Evolutionary conservation across 2,888 invertebrate species (phyloP).

Genomic region (Oxyscelio sp.): DNA sequence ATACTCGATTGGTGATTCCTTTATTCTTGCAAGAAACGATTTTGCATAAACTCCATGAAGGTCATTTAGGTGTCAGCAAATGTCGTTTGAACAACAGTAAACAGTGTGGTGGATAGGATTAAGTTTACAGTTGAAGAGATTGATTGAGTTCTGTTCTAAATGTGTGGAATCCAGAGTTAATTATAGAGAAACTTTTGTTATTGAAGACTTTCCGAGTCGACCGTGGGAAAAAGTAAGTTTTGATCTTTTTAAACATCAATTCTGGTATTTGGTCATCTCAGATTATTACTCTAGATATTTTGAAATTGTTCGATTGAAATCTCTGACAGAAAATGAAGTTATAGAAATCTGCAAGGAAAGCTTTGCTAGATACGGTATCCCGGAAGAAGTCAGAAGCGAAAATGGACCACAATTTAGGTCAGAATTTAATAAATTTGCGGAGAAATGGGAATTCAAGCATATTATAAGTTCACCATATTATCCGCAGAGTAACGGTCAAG

Average conservation of each 20-base stretch:
- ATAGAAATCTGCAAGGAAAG: too few species aligned
- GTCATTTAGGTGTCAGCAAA: constrained; percentile 78
- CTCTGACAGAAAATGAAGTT: too few species aligned
- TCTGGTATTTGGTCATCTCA: constrained; percentile 71
- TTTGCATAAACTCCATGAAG: constrained; percentile 73
- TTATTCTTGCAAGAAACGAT: constrained; percentile 60
- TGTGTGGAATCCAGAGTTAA: constrained; percentile 54
- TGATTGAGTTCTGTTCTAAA: constrained; percentile 53
- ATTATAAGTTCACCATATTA: too few species aligned
- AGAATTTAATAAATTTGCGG: too few species aligned
- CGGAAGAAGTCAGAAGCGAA: too few species aligned
- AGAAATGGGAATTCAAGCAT: too few species aligned
- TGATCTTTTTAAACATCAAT: constrained; percentile 63
- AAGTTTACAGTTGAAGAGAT: constrained; percentile 50
- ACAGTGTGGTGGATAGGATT: constrained; percentile 76
- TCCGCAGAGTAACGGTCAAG: too few species aligned
- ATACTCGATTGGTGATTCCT: constrained; percentile 75
- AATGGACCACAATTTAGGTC: too few species aligned
- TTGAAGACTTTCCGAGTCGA: constrained; percentile 53
- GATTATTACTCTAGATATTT: too few species aligned
- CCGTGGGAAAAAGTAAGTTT: constrained; percentile 74
- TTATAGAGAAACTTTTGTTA: background rate
- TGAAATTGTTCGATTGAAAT: too few species aligned
- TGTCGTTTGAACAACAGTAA: constrained; percentile 62
- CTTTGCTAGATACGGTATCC: too few species aligned